A percentile compares a stretch with the other conserved stretches of the same genome.
Evolutionary conservation across 2,888 invertebrate species (phyloP).

Genomic region (Netelia fuscicornis): DNA sequence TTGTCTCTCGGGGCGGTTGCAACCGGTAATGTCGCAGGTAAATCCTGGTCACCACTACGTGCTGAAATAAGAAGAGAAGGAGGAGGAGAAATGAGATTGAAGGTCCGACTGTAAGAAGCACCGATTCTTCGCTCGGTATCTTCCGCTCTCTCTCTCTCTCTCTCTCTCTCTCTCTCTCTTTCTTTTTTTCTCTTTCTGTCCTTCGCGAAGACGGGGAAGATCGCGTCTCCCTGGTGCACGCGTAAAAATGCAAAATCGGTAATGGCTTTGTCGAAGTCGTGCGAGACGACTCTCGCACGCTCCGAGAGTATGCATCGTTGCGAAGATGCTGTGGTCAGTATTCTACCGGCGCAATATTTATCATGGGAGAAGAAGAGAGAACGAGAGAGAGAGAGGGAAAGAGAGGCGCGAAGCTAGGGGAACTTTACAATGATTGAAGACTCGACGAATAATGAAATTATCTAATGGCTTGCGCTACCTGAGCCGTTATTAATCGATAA

Average conservation of each 20-base stretch:
- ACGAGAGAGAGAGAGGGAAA: background rate
- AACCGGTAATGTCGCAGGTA: slow-evolving; percentile 64
- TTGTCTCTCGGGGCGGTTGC: slow-evolving; percentile 20
- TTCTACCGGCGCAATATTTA: slow-evolving; percentile 50
- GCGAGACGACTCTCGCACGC: slow-evolving; percentile 67
- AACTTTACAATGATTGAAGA: slow-evolving; percentile 47
- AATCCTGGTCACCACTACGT: slow-evolving; percentile 64
- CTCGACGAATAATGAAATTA: slow-evolving; percentile 46
- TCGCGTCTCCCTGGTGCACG: slow-evolving; percentile 59
- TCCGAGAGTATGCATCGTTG: background rate
- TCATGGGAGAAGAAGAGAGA: slow-evolving; percentile 35
- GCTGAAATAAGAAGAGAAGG: slow-evolving; percentile 33
- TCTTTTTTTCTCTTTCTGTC: slow-evolving; percentile 29
- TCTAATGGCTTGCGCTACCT: slow-evolving; percentile 31
- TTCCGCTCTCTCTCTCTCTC: slow-evolving; percentile 33
- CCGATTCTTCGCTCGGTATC: slow-evolving; percentile 28
- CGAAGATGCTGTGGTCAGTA: slow-evolving; percentile 41
- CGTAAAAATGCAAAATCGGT: slow-evolving; percentile 72
- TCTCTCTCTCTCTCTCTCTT: slow-evolving; percentile 21
- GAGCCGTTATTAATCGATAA: slow-evolving; percentile 54
- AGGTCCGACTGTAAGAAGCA: slow-evolving; percentile 49
- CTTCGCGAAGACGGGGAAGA: slow-evolving; percentile 51
- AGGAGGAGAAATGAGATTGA: background rate
- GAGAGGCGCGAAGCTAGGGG: slow-evolving; percentile 31
- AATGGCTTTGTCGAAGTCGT: slow-evolving; percentile 70